Evolutionary conservation across 2,113 vertebrate genomes (phyloP).

Genomic region (Salvelinus sp.): DNA sequence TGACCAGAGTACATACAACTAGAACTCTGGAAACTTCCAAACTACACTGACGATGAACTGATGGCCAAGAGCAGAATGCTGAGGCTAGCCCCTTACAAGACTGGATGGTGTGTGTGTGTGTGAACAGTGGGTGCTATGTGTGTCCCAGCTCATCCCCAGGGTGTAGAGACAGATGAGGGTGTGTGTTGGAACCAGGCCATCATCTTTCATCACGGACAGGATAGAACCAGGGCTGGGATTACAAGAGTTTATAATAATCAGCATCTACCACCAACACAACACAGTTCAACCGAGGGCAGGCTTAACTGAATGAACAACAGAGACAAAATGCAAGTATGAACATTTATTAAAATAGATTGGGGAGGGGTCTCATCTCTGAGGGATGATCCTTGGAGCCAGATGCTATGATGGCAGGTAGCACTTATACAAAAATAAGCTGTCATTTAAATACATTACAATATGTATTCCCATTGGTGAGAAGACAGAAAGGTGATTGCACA

Average conservation of each 20-base stretch:
- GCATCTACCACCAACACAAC: slow-evolving; percentile 30
- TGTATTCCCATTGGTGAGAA: too few species aligned
- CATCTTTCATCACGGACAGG: slow-evolving; percentile 72
- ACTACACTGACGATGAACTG: background rate
- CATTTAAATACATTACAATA: too few species aligned
- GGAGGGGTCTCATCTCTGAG: too few species aligned
- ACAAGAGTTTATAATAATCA: slow-evolving; percentile 68
- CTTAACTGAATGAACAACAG: too few species aligned
- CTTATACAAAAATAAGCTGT: too few species aligned
- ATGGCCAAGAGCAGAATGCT: background rate
- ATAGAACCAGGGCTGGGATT: slow-evolving; percentile 64
- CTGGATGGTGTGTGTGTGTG: background rate
- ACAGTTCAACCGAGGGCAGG: slow-evolving; percentile 10
- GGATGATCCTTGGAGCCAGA: too few species aligned
- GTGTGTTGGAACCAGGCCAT: slow-evolving; percentile 46
- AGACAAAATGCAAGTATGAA: too few species aligned
- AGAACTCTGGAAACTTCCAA: too few species aligned
- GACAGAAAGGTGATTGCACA: too few species aligned
- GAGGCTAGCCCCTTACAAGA: background rate
- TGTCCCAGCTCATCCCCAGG: slow-evolving; percentile 61
- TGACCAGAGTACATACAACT: too few species aligned
- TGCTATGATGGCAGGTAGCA: too few species aligned
- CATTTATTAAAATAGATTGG: too few species aligned
- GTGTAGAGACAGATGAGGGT: slow-evolving; percentile 69
- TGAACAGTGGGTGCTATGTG: slow-evolving; percentile 42